Conservation (phyloP, 2,113 vertebrate genomes). For the Engystomops pustulosus region DNA sequence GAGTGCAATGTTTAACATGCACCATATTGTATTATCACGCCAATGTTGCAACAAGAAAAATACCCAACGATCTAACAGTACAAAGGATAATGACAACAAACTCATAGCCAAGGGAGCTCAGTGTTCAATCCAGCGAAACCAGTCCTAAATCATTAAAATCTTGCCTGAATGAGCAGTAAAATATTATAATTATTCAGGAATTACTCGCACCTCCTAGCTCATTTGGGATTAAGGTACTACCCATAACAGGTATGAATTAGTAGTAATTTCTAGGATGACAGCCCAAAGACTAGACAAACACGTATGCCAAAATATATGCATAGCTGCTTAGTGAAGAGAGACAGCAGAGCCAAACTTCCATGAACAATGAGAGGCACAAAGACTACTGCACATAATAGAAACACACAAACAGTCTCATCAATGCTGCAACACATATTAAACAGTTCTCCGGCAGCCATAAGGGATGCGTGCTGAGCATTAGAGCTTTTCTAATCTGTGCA, state of each 20-base stretch:
- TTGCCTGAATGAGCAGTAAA: no score
- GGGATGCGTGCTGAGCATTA: neutral
- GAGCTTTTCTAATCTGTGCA: constrained; percentile 34
- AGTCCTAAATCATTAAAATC: no score
- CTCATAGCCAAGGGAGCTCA: no score
- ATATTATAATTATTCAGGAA: no score
- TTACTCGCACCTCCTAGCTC: neutral
- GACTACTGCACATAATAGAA: neutral
- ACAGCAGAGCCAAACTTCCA: neutral
- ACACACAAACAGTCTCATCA: constrained; percentile 12
- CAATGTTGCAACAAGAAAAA: no score
- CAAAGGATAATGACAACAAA: no score
- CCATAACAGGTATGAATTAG: neutral
- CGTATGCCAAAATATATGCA: neutral
- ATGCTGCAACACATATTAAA: neutral
- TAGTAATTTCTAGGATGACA: neutral
- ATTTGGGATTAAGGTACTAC: neutral
- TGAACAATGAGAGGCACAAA: constrained; percentile 4
- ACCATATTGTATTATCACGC: no score
- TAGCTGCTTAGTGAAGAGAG: neutral
- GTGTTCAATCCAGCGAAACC: no score
- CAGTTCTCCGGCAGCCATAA: neutral
- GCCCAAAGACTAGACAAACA: neutral
- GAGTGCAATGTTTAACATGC: no score
- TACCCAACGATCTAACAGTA: no score